Conservation (phyloP, 2,888 invertebrate species). For the Homarus gammarus region DNA sequence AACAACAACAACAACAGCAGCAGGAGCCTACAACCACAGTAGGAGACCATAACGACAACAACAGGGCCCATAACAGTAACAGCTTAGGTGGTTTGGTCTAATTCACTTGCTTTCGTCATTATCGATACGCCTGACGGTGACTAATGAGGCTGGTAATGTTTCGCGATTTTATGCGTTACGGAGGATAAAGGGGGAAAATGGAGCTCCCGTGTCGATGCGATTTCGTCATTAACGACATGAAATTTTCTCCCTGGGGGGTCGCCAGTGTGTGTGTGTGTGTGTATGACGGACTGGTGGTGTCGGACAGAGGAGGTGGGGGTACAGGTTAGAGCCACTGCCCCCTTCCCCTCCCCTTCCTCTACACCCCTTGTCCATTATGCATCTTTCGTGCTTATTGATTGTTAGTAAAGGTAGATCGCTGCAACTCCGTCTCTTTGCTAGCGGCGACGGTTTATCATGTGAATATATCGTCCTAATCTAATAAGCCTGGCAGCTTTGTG, state of each 20-base stretch:
- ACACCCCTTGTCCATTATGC: constrained; percentile 5
- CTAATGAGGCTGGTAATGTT: constrained; percentile 15
- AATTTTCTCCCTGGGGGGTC: not conserved
- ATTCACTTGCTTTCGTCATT: constrained; percentile 18
- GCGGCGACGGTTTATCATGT: not conserved
- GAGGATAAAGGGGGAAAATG: constrained; percentile 23
- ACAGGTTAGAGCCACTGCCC: too few species aligned
- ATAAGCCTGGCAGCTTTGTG: constrained; percentile 1
- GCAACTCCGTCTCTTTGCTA: not conserved
- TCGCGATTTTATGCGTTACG: constrained; percentile 31
- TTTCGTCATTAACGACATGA: constrained; percentile 37
- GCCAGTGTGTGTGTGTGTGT: too few species aligned
- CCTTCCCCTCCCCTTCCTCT: too few species aligned
- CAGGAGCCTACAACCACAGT: too few species aligned
- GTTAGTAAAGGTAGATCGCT: not conserved
- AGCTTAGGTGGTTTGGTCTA: too few species aligned
- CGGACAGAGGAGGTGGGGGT: too few species aligned
- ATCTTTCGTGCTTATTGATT: not conserved
- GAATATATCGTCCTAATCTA: constrained; percentile 18
- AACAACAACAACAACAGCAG: too few species aligned
- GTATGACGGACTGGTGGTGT: too few species aligned
- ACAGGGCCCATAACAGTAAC: too few species aligned
- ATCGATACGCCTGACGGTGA: constrained; percentile 32
- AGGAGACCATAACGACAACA: too few species aligned
- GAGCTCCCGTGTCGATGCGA: constrained; percentile 20